These are phyloP conservation scores for Anolis apletophallus DNA, from an alignment of 2,797 vertebrate genomes.

Conservation along the genomic window DNA sequence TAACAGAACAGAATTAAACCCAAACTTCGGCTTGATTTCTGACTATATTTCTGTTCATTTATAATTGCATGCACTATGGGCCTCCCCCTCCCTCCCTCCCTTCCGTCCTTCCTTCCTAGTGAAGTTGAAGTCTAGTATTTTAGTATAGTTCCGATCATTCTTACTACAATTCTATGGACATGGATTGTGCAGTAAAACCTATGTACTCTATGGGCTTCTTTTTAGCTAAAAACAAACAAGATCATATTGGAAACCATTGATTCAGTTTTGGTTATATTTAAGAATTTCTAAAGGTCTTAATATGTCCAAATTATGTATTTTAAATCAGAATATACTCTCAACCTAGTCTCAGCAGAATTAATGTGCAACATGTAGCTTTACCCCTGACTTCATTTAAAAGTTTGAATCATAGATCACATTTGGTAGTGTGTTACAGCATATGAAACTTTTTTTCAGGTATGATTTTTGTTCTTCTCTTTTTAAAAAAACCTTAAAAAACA, in stretches of 20 bases:
- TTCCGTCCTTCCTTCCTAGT: too few relatives aligned
- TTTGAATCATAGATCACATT: not conserved
- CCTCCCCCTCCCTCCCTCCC: too few relatives aligned
- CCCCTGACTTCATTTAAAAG: not conserved
- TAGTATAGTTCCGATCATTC: not conserved
- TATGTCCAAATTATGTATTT: not conserved
- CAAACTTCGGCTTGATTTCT: conserved; percentile 37
- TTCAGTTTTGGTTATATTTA: not conserved
- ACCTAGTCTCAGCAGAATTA: not conserved
- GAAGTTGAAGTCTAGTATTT: not conserved
- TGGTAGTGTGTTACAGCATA: not conserved
- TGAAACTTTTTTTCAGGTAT: not conserved
- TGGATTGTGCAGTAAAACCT: not conserved
- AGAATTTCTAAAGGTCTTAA: not conserved
- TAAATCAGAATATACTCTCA: not conserved
- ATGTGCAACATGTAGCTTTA: not conserved
- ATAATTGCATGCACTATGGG: not conserved
- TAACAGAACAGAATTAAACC: conserved; percentile 44
- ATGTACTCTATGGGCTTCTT: not conserved
- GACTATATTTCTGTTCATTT: conserved; percentile 35
- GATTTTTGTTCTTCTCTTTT: too few relatives aligned
- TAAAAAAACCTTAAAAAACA: too few relatives aligned
- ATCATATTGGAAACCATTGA: not conserved
- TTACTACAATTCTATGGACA: not conserved
- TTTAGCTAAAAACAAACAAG: not conserved